A percentile compares a stretch with the other conserved stretches of the same genome.
Evolutionary conservation across 1,140 invertebrate genomes (phyloP).

Genomic region (Nomia melanderi): DNA sequence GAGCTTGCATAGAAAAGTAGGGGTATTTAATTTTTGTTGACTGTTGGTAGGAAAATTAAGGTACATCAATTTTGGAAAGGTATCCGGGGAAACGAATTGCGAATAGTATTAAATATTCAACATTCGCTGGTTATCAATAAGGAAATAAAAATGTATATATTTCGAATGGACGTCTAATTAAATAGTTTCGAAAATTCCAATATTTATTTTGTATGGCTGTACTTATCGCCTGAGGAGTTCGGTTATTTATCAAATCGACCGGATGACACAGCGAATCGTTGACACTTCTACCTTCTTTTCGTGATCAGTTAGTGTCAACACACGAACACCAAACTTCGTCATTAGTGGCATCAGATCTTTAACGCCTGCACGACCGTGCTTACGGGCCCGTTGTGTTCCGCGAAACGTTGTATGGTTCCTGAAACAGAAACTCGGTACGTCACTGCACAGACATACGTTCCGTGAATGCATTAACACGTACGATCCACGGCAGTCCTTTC

Average conservation of each 20-base stretch:
- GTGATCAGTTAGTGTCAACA: conserved; percentile 66
- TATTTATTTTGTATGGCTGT: neutral
- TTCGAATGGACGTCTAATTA: conserved; percentile 6
- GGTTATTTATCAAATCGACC: conserved; percentile 59
- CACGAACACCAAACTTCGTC: conserved; percentile 57
- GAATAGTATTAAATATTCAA: too few relatives aligned
- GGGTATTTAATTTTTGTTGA: too few relatives aligned
- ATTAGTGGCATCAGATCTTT: conserved; percentile 68
- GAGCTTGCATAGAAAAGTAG: too few relatives aligned
- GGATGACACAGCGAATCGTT: conserved; percentile 57
- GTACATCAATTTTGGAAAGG: too few relatives aligned
- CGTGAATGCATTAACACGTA: conserved; percentile 49
- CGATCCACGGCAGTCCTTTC: conserved; percentile 30
- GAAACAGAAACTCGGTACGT: conserved; percentile 56
- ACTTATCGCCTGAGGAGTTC: conserved; percentile 12
- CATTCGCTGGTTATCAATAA: neutral
- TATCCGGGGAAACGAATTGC: too few relatives aligned
- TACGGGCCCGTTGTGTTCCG: conserved; percentile 54
- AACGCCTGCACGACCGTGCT: conserved; percentile 68
- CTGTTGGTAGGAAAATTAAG: too few relatives aligned
- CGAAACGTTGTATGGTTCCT: conserved; percentile 57
- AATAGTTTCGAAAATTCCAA: neutral
- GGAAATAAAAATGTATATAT: neutral
- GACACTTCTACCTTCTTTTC: conserved; percentile 58
- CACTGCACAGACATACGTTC: conserved; percentile 28